Evolutionary conservation across 2,113 vertebrate species (phyloP).

Genomic region (Tragelaphus strepsiceros): DNA sequence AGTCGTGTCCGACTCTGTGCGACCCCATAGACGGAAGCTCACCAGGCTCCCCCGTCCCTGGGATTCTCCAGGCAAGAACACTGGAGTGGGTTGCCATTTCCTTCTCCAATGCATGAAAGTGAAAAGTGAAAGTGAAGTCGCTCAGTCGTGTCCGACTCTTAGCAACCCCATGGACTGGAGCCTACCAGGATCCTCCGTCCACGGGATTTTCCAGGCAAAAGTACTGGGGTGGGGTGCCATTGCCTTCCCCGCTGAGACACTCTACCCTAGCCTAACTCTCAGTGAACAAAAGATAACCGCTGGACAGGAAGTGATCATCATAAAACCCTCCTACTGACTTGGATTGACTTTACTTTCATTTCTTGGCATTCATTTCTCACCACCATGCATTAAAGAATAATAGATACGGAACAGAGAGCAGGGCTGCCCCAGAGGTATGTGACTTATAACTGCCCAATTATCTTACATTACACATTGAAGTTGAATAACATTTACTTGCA

Average conservation of each 20-base stretch:
- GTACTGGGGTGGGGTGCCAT: too few relatives aligned
- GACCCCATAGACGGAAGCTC: too few relatives aligned
- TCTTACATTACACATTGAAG: neutral
- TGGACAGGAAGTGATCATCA: fast-evolving
- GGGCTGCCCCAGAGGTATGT: neutral
- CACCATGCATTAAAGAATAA: neutral
- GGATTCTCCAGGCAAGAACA: too few relatives aligned
- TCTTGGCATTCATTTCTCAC: neutral
- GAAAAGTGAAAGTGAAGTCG: too few relatives aligned
- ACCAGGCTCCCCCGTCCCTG: too few relatives aligned
- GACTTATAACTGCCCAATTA: neutral
- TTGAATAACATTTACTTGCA: neutral
- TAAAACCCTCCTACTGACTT: neutral
- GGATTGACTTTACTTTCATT: neutral
- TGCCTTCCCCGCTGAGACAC: neutral
- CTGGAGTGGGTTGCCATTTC: too few relatives aligned
- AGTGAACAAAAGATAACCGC: neutral
- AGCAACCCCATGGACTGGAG: too few relatives aligned
- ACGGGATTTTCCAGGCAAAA: too few relatives aligned
- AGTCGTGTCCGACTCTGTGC: too few relatives aligned
- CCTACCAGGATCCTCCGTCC: too few relatives aligned
- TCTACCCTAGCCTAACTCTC: neutral
- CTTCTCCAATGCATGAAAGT: too few relatives aligned
- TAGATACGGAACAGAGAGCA: neutral
- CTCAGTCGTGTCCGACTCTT: too few relatives aligned